Conservation (phyloP, 2,113 vertebrate genomes). For the Gnathonemus longibarbis region DNA sequence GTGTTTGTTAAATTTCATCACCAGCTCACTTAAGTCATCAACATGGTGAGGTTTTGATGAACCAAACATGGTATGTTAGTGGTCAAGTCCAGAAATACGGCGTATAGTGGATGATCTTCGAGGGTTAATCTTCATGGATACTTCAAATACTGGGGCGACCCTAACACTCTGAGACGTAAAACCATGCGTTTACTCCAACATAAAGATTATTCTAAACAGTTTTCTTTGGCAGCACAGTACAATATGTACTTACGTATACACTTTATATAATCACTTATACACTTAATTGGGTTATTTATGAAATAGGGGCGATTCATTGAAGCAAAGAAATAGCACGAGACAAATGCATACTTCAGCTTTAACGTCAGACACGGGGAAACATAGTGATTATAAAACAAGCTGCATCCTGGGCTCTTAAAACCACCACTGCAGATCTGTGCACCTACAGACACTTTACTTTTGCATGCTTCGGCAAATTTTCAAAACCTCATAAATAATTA, state of each 20-base stretch:
- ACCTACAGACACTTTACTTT: constrained; percentile 28
- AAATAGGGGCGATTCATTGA: constrained; percentile 40
- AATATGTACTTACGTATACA: constrained; percentile 23
- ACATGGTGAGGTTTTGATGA: background rate
- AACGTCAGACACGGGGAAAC: constrained; percentile 41
- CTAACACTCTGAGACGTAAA: background rate
- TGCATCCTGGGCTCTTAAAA: constrained; percentile 46
- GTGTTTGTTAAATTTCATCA: background rate
- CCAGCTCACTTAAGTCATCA: background rate
- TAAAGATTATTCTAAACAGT: background rate
- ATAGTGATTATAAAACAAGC: constrained; percentile 64
- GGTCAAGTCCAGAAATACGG: background rate
- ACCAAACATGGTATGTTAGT: background rate
- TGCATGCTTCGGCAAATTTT: constrained; percentile 20
- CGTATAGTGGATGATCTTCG: background rate
- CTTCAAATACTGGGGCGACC: background rate
- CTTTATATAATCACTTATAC: background rate
- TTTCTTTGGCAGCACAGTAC: constrained; percentile 5
- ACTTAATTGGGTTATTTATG: constrained; percentile 50
- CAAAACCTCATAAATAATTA: constrained; percentile 5
- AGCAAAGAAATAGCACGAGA: constrained; percentile 29
- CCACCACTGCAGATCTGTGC: constrained; percentile 49
- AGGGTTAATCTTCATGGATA: background rate
- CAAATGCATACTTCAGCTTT: constrained; percentile 56
- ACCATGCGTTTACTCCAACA: background rate